Evolutionary conservation across 2,888 invertebrate species (phyloP).

Genomic region (Philereme vetulata): DNA sequence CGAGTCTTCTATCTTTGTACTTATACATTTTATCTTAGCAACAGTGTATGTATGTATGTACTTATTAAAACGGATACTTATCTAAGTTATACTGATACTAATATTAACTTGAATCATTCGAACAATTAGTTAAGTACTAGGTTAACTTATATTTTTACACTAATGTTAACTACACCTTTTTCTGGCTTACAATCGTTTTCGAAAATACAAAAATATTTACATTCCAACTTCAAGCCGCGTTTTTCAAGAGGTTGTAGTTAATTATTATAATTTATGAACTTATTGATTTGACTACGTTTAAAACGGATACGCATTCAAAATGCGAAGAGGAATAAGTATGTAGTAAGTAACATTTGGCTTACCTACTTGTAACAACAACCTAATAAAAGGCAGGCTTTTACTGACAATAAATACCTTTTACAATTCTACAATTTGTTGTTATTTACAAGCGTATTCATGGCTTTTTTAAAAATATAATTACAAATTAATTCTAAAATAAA

Average conservation of each 20-base stretch:
- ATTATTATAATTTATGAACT: not conserved
- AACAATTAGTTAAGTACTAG: not conserved
- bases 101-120: not conserved
- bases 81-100: not conserved
- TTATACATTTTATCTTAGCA: too few relatives aligned
- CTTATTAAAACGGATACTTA: too few relatives aligned
- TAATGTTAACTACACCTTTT: not conserved
- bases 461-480: too few relatives aligned
- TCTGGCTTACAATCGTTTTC: not conserved
- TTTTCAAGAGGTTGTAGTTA: not conserved
- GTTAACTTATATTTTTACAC: not conserved
- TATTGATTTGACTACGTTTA: conserved; percentile 22
- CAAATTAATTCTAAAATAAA: too few relatives aligned
- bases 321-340: conserved; percentile 23
- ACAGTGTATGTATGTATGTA: too few relatives aligned
- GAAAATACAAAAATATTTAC: not conserved
- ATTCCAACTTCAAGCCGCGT: not conserved
- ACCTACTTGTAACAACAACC: conserved; percentile 23
- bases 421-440: not conserved
- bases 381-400: conserved; percentile 29
- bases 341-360: conserved; percentile 1
- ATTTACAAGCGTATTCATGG: too few relatives aligned
- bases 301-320: conserved; percentile 34
- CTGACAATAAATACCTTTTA: conserved; percentile 30
- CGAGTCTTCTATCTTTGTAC: too few relatives aligned